These are phyloP conservation scores for Phocides pigmalion DNA, from an alignment of 1,140 invertebrate species.

Conservation along the genomic window DNA sequence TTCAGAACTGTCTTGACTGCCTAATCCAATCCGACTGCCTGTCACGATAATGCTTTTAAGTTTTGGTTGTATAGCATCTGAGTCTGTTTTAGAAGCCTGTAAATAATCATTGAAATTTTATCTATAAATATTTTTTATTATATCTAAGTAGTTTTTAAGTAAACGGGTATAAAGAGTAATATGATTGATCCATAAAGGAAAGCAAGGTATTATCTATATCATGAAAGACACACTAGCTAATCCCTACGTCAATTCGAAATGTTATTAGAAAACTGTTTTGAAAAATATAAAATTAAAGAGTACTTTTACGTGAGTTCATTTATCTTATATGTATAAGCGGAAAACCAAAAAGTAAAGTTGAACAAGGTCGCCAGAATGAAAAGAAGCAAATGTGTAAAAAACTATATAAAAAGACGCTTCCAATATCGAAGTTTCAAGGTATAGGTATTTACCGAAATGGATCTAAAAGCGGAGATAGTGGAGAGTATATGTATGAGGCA, in stretches of 20 bases:
- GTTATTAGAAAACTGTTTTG: background rate
- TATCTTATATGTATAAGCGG: background rate
- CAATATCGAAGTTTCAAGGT: constrained; percentile 4
- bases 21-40: constrained; percentile 49
- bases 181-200: too few relatives aligned
- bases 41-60: constrained; percentile 68
- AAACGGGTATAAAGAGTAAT: too few relatives aligned
- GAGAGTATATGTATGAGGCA: constrained; percentile 9
- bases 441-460: constrained; percentile 19
- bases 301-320: constrained; percentile 15
- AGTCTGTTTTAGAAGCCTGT: constrained; percentile 59
- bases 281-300: background rate
- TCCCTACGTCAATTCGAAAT: too few relatives aligned
- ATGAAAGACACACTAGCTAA: too few relatives aligned
- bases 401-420: constrained; percentile 8
- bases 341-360: constrained; percentile 9
- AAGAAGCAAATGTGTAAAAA: constrained; percentile 14
- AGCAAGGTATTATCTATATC: too few relatives aligned
- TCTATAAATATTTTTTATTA: too few relatives aligned
- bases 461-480: constrained; percentile 22
- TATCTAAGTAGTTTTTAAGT: too few relatives aligned
- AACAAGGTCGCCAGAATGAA: constrained; percentile 8
- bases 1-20: constrained; percentile 70
- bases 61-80: constrained; percentile 53
- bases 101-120: constrained; percentile 35